These are phyloP conservation scores for Macroglossus sobrinus DNA, from an alignment of 2,113 vertebrate genomes.

Conservation along the genomic window DNA sequence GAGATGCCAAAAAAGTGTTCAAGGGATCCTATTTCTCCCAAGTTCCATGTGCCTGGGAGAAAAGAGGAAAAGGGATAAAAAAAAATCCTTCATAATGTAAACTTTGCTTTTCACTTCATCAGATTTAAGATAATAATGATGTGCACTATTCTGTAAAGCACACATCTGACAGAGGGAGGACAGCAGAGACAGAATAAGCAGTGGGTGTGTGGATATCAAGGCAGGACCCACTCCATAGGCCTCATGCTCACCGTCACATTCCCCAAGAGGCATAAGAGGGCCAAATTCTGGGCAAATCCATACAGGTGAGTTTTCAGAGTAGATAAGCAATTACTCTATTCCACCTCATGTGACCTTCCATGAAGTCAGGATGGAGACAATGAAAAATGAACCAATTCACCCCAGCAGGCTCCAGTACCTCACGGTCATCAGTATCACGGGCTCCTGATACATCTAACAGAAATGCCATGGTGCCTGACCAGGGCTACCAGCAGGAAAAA, in stretches of 20 bases:
- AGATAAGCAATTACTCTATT: conserved; percentile 59
- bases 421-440: conserved; percentile 60
- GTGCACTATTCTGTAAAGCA: background rate
- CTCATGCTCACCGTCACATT: background rate
- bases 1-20: background rate
- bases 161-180: background rate
- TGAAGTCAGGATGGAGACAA: conserved; percentile 29
- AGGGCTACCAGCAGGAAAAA: background rate
- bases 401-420: conserved; percentile 58
- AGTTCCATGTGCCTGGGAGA: background rate
- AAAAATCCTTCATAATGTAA: background rate
- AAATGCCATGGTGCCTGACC: background rate
- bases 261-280: background rate
- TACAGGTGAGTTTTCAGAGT: conserved; percentile 26
- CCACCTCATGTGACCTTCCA: conserved; percentile 51
- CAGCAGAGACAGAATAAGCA: background rate
- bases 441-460: conserved; percentile 71
- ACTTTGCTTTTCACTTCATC: background rate
- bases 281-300: background rate
- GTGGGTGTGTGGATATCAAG: background rate
- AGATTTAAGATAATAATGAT: background rate
- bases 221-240: background rate
- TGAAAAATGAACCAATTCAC: conserved; percentile 75
- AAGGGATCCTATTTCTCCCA: background rate
- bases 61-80: background rate